These are phyloP conservation scores for Scomber colias DNA, from an alignment of 2,113 vertebrate species.

Conservation along the genomic window DNA sequence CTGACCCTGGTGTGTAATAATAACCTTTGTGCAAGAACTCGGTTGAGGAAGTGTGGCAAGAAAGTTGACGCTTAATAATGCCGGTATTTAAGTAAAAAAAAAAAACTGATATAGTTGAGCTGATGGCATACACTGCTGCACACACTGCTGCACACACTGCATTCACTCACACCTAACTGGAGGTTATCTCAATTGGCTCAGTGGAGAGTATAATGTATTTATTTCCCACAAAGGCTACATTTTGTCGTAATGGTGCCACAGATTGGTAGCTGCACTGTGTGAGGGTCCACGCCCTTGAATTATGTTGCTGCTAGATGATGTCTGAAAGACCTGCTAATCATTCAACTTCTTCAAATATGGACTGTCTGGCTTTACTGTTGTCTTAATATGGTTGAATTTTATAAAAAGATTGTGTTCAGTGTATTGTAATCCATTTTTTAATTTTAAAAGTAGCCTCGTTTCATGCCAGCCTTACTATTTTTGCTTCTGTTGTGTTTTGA, in stretches of 20 bases:
- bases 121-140: neutral
- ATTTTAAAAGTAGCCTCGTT: slow-evolving; percentile 56
- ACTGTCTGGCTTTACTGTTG: slow-evolving; percentile 54
- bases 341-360: slow-evolving; percentile 51
- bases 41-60: neutral
- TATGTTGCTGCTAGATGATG: slow-evolving; percentile 76
- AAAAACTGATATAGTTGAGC: slow-evolving; percentile 3
- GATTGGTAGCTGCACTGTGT: slow-evolving; percentile 75
- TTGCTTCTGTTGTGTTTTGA: slow-evolving; percentile 31
- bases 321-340: slow-evolving; percentile 72
- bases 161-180: slow-evolving; percentile 25
- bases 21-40: neutral
- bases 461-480: slow-evolving; percentile 39
- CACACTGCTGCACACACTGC: slow-evolving; percentile 33
- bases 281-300: slow-evolving; percentile 49
- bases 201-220: slow-evolving; percentile 44
- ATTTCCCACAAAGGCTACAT: slow-evolving; percentile 57
- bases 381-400: slow-evolving; percentile 58
- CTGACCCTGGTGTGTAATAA: neutral
- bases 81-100: neutral
- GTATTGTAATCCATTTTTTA: slow-evolving; percentile 50
- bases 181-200: slow-evolving; percentile 39
- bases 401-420: slow-evolving; percentile 35
- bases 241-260: slow-evolving; percentile 58
- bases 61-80: neutral